These are phyloP conservation scores for Aplysina aerophoba DNA, from an alignment of 37 sponge, comb jelly and placozoan genomes.

Conservation along the genomic window DNA sequence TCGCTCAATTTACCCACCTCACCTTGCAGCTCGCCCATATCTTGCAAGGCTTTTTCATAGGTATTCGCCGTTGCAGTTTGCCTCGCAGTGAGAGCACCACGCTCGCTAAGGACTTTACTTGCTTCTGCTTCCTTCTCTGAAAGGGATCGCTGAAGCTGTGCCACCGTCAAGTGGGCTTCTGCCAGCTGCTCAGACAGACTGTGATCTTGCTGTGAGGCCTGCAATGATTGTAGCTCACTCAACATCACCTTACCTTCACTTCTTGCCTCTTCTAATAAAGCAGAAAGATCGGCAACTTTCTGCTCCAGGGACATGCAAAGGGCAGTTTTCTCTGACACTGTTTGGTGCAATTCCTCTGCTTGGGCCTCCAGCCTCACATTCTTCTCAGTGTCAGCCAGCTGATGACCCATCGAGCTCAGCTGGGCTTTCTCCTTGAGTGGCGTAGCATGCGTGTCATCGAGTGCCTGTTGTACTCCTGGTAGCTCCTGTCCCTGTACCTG, in stretches of 20 bases:
- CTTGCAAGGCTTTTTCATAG: too few relatives aligned
- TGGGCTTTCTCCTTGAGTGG: neutral
- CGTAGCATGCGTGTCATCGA: neutral
- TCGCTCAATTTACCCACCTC: neutral
- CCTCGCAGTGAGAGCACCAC: neutral
- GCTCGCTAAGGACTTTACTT: neutral
- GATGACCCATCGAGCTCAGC: neutral
- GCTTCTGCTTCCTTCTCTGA: neutral
- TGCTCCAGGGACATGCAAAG: too few relatives aligned
- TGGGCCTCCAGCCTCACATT: neutral
- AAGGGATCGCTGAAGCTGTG: neutral
- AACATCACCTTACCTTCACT: too few relatives aligned
- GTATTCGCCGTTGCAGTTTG: neutral
- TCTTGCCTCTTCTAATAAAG: too few relatives aligned
- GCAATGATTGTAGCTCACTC: too few relatives aligned
- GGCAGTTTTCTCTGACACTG: too few relatives aligned
- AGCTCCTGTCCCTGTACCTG: neutral
- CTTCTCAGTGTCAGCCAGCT: neutral
- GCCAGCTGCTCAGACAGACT: neutral
- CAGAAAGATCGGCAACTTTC: too few relatives aligned
- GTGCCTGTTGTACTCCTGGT: neutral
- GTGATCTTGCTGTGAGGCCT: too few relatives aligned
- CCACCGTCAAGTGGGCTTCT: neutral
- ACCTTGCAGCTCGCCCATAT: neutral
- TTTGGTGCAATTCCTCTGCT: slow-evolving; percentile 3